Base-by-base conservation (phyloP, 2,797 vertebrate genomes). In the Microctenopoma stevenorrisi region DNA sequence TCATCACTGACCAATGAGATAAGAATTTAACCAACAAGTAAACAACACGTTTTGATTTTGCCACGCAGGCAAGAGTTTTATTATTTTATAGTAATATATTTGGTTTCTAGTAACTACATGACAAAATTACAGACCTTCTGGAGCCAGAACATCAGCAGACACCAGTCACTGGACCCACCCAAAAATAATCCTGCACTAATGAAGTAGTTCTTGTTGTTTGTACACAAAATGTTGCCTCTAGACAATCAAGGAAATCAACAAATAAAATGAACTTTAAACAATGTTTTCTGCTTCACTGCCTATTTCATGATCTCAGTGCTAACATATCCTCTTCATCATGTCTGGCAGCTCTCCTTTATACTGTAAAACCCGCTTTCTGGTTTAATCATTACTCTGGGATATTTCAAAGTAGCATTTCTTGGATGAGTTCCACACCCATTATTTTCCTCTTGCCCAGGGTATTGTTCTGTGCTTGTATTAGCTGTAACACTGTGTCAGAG, bases 311-410 rank as follows among this genome's bases (percentile, higher is more conserved):
- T 46, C 56, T 64, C 16, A 15, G 26, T 22, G 15, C 37, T 74
- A 64, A 38, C 1, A 0, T 61, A 55, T 26, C 47, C 35, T 56
- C 38, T 65, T 78, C 59, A 52, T 61, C 15, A 18, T 10, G 35
- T 63, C 68, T 78, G 78, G 62, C 76, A 82, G 67, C 67, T 49
- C 15, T 71, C 47, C 63, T 28, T 79, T 35, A 70, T 33, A 63
- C 58, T 78, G 67, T 83, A 75, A 82, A 88, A 74, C 18, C 18
- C 51, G 42, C 69, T 68, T 47, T 42, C 66, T 76, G 76, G 22
- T 86, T 86, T 83, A 81, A 79, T 18, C 56, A 53, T 79, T 67
- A 80, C 76, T 79, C 73, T 82, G 83, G 76, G 78, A 82, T 50
- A 48, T 75, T 74, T 86, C 83, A 75, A 64, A 73, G 46, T 37